A percentile compares a stretch with the other conserved stretches of the same genome.
These are phyloP conservation scores for Brachionus rotundiformis DNA, from an alignment of 1,140 invertebrate genomes.

Conservation along the genomic window DNA sequence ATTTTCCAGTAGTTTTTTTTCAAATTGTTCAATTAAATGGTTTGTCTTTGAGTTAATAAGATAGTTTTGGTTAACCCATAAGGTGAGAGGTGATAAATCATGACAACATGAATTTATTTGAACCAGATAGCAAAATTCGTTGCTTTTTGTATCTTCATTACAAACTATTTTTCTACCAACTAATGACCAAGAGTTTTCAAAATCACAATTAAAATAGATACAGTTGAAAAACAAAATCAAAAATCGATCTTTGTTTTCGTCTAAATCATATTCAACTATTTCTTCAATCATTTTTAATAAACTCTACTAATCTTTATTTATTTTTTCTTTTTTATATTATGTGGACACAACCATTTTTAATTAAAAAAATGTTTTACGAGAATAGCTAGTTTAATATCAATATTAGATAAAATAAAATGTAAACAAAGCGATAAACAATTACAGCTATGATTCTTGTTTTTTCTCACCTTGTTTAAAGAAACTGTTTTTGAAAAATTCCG, in stretches of 20 bases:
- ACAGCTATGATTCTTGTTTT: not conserved
- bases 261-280: not conserved
- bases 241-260: not conserved
- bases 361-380: not conserved
- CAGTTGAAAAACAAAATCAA: not conserved
- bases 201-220: constrained; percentile 1
- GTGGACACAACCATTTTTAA: not conserved
- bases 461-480: not conserved
- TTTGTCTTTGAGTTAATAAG: not conserved
- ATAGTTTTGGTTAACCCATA: not conserved
- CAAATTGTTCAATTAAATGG: not conserved
- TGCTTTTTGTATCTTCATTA: not conserved
- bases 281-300: not conserved
- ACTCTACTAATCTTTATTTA: not conserved
- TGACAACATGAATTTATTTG: not conserved
- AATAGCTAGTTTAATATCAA: not conserved
- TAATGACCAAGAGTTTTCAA: not conserved
- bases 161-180: not conserved
- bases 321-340: not conserved
- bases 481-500: not conserved
- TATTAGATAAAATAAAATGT: not conserved
- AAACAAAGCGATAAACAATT: not conserved
- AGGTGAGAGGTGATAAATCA: not conserved
- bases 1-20: not conserved
- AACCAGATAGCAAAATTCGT: not conserved